Base-by-base conservation (phyloP, 2,797 vertebrate species). In the Bryconaethiops microstoma region DNA sequence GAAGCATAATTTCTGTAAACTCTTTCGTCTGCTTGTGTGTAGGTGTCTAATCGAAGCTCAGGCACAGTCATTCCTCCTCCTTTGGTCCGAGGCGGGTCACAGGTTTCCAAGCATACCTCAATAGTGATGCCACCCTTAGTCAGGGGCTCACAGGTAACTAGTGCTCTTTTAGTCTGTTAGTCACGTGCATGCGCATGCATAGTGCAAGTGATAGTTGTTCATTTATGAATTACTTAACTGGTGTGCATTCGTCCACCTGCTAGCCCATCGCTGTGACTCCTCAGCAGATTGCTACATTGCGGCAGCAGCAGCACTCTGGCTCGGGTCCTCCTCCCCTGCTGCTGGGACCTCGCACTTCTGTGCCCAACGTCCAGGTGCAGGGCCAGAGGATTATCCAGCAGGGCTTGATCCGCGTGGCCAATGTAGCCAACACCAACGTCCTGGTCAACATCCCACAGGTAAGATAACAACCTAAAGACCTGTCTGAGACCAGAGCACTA, bases 371-470 rank as follows among this genome's bases (percentile, higher is more conserved):
- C 74, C 97, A 99, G 87, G 93, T 97, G 75, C 98, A 99, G 93
- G 98, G 97, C 78, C 98, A 99, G 92, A 92, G 97, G 48, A 97
- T 99, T 88, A 99, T 99, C 91, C 97, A 98, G 90, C 98, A 99
- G 91, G 97, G 98, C 55, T 95, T 99, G 77, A 99, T 98, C 87
- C 96, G 98, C 0, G 97, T 99, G 54, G 96, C 97, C 90, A 99
- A 96, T 0, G 97, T 99, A 67, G 93, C 96, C 87, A 99, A 92
- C 85, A 93, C 96, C 80, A 96, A 95, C 83, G 91, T 98, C 86
- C 95, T 99, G 7, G 97, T 99, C 89, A 98, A 96, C 89, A 97
- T 98, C 93, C 94, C 96, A 0, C 97, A 97, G 96, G 96, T 99
- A 63, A 88, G 72, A 39, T 64, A 52, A 6, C 5, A 52, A 0